These are phyloP conservation scores for Formica selysi DNA, from an alignment of 1,140 invertebrate species.

Conservation along the genomic window DNA sequence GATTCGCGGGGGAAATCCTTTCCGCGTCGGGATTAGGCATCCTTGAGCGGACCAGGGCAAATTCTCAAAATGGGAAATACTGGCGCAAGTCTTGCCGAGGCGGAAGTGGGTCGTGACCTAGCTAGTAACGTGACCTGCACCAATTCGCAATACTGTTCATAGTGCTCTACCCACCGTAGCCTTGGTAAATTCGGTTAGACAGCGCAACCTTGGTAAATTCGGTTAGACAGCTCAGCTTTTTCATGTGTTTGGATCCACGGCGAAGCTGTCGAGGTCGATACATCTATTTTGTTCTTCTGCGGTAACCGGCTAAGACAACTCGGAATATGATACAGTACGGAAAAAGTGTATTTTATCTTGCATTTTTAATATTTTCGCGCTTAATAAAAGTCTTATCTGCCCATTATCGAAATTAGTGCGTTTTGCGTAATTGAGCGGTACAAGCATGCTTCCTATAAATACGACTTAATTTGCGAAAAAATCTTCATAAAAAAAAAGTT, in stretches of 20 bases:
- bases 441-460: too few relatives aligned
- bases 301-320: neutral
- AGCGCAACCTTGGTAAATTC: constrained; percentile 51
- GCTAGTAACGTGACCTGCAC: constrained; percentile 60
- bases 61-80: constrained; percentile 45
- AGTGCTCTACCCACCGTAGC: constrained; percentile 1
- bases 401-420: neutral
- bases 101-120: constrained; percentile 79
- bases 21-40: constrained; percentile 11
- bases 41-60: constrained; percentile 27
- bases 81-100: constrained; percentile 11
- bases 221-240: constrained; percentile 11
- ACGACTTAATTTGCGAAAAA: neutral
- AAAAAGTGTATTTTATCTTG: neutral
- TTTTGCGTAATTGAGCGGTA: neutral
- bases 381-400: neutral
- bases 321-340: neutral
- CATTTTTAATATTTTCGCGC: neutral
- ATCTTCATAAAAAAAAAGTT: neutral
- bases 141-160: constrained; percentile 62
- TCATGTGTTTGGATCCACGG: neutral
- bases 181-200: constrained; percentile 61
- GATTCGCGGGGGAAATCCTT: neutral
- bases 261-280: constrained; percentile 1
- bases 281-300: neutral